phyloP scores from a whole-genome alignment of 2,797 vertebrate genomes.

The Takifugu rubripes region DNA sequence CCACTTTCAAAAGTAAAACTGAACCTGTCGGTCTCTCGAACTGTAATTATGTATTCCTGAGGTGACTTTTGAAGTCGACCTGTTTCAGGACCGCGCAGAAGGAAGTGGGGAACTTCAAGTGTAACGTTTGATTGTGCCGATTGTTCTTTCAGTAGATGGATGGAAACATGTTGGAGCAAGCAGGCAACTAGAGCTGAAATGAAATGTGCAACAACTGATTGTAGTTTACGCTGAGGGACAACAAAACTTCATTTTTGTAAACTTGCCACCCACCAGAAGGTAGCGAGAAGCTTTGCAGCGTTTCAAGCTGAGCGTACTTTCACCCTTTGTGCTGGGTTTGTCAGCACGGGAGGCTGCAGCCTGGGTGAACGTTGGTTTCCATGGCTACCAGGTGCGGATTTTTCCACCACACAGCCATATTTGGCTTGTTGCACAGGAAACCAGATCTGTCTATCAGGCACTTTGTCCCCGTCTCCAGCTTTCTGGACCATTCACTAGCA shows the following conservation, averaged over 20 bases:
- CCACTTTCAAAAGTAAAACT: slow-evolving; percentile 13
- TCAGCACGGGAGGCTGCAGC: slow-evolving; percentile 29
- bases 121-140: background rate
- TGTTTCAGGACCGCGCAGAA: background rate
- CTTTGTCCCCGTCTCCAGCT: slow-evolving; percentile 66
- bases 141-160: background rate
- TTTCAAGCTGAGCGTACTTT: slow-evolving; percentile 13
- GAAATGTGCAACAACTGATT: background rate
- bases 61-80: background rate
- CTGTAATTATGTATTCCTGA: background rate
- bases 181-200: too few species aligned
- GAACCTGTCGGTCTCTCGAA: background rate
- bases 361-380: slow-evolving; percentile 60
- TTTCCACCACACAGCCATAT: slow-evolving; percentile 68
- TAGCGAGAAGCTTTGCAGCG: background rate
- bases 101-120: too few species aligned
- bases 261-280: background rate
- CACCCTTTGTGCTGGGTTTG: slow-evolving; percentile 31
- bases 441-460: slow-evolving; percentile 69
- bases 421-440: slow-evolving; percentile 66
- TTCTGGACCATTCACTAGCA: slow-evolving; percentile 67
- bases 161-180: slow-evolving; percentile 1
- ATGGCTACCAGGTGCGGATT: slow-evolving; percentile 75
- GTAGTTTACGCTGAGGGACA: background rate
- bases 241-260: background rate